phyloP scores from a whole-genome alignment of 2,797 vertebrate genomes.

The Myoxocephalus aenaeus region DNA sequence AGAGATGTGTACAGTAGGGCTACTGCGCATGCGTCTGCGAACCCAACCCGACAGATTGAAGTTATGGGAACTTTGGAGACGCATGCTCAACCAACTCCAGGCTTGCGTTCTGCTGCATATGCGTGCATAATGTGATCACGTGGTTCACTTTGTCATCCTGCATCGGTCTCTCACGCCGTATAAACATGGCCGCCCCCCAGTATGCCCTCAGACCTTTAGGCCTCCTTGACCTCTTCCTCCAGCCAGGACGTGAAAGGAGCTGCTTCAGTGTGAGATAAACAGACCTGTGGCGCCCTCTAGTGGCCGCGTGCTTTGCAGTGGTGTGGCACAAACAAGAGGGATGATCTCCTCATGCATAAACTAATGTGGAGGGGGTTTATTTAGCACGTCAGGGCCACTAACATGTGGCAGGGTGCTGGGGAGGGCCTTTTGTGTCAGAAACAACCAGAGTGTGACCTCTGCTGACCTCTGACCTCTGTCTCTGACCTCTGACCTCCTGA shows the following conservation, averaged over 20 bases:
- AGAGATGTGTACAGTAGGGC: slow-evolving; percentile 91
- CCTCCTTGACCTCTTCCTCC: slow-evolving; percentile 55
- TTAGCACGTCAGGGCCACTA: not conserved
- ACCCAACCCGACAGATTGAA: slow-evolving; percentile 94
- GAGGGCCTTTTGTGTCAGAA: not conserved
- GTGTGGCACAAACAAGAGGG: not conserved
- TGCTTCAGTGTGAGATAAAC: slow-evolving; percentile 23
- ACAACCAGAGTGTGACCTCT: not conserved
- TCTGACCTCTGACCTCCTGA: not conserved
- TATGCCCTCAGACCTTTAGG: slow-evolving; percentile 18
- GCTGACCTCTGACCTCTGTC: slow-evolving; percentile 8
- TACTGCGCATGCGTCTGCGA: slow-evolving; percentile 90
- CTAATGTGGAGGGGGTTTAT: not conserved
- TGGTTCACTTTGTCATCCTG: not conserved
- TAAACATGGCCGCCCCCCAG: not conserved
- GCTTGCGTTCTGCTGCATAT: slow-evolving; percentile 27
- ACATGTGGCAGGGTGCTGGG: not conserved
- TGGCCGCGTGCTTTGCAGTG: slow-evolving; percentile 42
- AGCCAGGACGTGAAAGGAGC: not conserved
- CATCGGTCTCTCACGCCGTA: not conserved
- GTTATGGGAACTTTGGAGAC: slow-evolving; percentile 88
- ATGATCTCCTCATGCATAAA: slow-evolving; percentile 3
- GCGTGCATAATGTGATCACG: not conserved
- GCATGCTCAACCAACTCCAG: slow-evolving; percentile 91
- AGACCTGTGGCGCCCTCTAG: slow-evolving; percentile 76